Conservation (phyloP, 2,888 invertebrate species). For the Incurvaria masculella region DNA sequence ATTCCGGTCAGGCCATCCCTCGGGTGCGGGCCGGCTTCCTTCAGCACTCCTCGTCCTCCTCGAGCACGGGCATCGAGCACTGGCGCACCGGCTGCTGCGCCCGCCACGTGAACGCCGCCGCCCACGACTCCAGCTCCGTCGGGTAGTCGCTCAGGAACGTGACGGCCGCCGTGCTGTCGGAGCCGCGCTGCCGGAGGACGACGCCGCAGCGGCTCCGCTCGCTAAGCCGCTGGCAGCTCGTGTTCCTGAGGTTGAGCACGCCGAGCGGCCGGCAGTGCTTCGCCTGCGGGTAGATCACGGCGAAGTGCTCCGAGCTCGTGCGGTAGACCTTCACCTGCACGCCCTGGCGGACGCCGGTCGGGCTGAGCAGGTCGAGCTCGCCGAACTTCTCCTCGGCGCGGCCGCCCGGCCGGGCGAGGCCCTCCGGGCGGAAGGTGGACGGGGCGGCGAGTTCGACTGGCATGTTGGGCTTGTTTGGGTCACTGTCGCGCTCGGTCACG, state of each 20-base stretch:
- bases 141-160: constrained; percentile 57
- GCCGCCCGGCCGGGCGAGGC: constrained; percentile 11
- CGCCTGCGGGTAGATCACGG: constrained; percentile 63
- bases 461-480: background rate
- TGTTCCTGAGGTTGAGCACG: constrained; percentile 60
- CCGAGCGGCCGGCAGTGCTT: constrained; percentile 60
- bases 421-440: background rate
- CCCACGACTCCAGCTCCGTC: constrained; percentile 58
- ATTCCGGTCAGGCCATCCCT: too few species aligned
- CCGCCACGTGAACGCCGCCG: constrained; percentile 54
- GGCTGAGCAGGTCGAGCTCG: constrained; percentile 57
- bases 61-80: constrained; percentile 57
- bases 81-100: constrained; percentile 48
- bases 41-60: constrained; percentile 57
- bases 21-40: background rate
- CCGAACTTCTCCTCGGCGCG: constrained; percentile 62
- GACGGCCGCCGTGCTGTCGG: constrained; percentile 58
- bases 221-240: constrained; percentile 51
- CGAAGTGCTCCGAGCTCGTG: constrained; percentile 63
- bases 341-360: constrained; percentile 56
- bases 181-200: constrained; percentile 59
- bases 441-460: background rate
- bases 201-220: constrained; percentile 39
- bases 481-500: too few species aligned
- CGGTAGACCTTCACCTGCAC: constrained; percentile 63